A percentile compares a stretch with the other conserved stretches of the same genome.
phyloP scores from a whole-genome alignment of 2,113 vertebrate species.

The Hypocryptadius cinnamomeus region DNA sequence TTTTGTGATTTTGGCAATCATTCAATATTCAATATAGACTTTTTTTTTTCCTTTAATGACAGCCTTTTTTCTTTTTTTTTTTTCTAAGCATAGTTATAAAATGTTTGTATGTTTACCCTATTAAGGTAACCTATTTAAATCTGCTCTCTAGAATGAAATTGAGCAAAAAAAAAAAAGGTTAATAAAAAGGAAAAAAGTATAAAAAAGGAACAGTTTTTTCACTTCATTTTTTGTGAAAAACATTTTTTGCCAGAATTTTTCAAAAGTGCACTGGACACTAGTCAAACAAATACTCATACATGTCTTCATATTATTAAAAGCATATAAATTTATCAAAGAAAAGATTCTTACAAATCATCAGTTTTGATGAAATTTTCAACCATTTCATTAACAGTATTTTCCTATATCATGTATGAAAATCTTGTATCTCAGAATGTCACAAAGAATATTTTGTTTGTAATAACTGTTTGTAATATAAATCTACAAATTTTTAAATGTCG shows the following conservation, averaged over 20 bases:
- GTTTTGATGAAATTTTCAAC: background rate
- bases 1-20: conserved; percentile 10
- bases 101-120: background rate
- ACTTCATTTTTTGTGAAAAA: background rate
- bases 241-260: background rate
- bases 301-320: background rate
- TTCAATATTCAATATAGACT: background rate
- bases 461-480: background rate
- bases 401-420: background rate
- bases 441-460: background rate
- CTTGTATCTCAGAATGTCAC: background rate
- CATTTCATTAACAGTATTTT: background rate
- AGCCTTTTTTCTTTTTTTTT: background rate
- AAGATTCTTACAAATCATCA: background rate
- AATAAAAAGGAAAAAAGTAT: background rate
- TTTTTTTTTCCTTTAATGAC: background rate
- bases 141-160: conserved; percentile 34
- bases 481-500: background rate
- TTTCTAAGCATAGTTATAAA: conserved; percentile 22
- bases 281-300: background rate
- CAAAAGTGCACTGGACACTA: background rate
- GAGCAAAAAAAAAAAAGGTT: background rate
- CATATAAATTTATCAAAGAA: background rate
- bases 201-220: conserved; percentile 39
- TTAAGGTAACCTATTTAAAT: conserved; percentile 33